Evolutionary conservation across 1,140 invertebrate species (phyloP).

Genomic region (Grapholita molesta): DNA sequence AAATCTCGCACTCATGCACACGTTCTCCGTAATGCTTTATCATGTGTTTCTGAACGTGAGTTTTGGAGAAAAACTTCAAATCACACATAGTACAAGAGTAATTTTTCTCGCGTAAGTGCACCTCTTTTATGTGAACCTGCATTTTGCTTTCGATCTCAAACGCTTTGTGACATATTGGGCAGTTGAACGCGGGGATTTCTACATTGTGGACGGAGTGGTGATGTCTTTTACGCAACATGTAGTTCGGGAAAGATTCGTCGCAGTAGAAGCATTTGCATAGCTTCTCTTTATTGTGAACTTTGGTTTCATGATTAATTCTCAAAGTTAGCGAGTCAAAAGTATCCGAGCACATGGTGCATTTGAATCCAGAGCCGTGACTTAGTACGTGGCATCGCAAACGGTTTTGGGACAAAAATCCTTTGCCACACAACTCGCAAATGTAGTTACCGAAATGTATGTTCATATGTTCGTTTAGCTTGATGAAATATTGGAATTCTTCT

Average conservation of each 20-base stretch:
- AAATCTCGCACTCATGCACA: constrained; percentile 83
- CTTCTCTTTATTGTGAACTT: constrained; percentile 45
- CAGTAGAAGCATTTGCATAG: constrained; percentile 56
- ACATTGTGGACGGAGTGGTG: constrained; percentile 45
- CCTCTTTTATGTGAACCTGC: constrained; percentile 61
- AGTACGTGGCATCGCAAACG: constrained; percentile 49
- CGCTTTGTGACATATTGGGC: constrained; percentile 53
- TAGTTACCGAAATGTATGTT: constrained; percentile 77
- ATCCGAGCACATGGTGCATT: constrained; percentile 44
- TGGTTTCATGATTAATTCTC: constrained; percentile 47
- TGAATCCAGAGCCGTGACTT: constrained; percentile 45
- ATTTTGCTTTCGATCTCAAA: constrained; percentile 63
- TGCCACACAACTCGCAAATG: constrained; percentile 88
- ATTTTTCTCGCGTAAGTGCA: constrained; percentile 61
- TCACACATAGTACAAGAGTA: constrained; percentile 60
- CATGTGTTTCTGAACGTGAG: constrained; percentile 71
- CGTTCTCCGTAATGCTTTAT: constrained; percentile 82
- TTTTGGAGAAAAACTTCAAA: constrained; percentile 58
- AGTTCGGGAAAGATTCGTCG: constrained; percentile 51
- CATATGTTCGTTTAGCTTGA: constrained; percentile 72
- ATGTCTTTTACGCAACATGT: constrained; percentile 50
- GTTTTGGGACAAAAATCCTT: constrained; percentile 79
- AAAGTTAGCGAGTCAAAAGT: constrained; percentile 51
- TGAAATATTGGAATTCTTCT: constrained; percentile 65
- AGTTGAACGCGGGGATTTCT: constrained; percentile 40